Base-by-base conservation (phyloP, 2,113 vertebrate species). In the Oxygymnocypris stewartii region DNA sequence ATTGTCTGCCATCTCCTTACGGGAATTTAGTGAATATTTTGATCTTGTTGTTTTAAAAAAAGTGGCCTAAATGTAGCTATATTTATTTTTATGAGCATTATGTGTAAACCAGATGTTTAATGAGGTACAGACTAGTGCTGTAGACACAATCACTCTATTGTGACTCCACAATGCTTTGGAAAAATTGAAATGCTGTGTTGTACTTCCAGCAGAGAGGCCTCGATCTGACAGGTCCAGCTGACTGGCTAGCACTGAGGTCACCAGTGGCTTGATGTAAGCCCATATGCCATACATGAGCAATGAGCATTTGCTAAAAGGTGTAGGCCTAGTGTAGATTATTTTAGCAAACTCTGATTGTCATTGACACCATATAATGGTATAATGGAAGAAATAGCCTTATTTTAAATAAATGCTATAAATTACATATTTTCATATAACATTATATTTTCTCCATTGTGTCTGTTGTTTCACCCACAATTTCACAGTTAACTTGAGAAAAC, bases 121-220 rank as follows among this genome's bases (percentile, higher is more conserved):
- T 67, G 67, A 79, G 11, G 16, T 80, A 37, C 11, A 78, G 25
- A 69, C 25, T 73, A 40, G 79, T 67, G 25, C 23, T 51, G 67
- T 28, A 79, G 35, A 49, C 74, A 54, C n/a, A 49, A 18, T 82
- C 59, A 67, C 40, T 86, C n/a, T 73, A 42, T 80, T 86, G 77
- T 86, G 59, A 20, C 14, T 49, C 3, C 28, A 78, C 74, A 85
- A 49, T 77, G 85, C 25, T 79, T 71, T 80, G 65, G 85, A 71
- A 25, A 85, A 82, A 25, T 18, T 78, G 51, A 78, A 81, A 61
- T 42, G 61, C 31, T 61, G 79, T 85, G 49, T 86, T 0, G 40
- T 42, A 44, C 4, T 28, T 76, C 14, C 54, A 54, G 67, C 9
- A 59, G 35, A 59, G 20, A 71, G 37, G 18, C 35, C 61, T 47